Conservation (phyloP, 1,140 invertebrate species). For the Eciton burchellii region DNA sequence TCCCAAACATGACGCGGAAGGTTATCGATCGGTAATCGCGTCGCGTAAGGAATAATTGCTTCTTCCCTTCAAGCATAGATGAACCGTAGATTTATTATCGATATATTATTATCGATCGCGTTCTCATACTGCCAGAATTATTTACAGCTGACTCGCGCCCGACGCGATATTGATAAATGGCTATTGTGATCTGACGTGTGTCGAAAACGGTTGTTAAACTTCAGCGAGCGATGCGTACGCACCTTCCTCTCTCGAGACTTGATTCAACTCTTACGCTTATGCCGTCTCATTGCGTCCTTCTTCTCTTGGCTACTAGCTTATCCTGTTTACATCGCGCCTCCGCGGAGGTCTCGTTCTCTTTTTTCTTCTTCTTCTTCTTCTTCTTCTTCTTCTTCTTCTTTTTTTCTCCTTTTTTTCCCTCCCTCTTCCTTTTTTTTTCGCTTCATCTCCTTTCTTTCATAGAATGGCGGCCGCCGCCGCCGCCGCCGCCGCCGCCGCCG, state of each 20-base stretch:
- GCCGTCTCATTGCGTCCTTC: constrained; percentile 9
- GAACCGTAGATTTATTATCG: too few species aligned
- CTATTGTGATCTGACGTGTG: background rate
- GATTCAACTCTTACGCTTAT: constrained; percentile 24
- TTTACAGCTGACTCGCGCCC: background rate
- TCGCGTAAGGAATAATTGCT: constrained; percentile 17
- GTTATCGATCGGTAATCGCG: constrained; percentile 33
- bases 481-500: too few species aligned
- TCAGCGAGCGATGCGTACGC: constrained; percentile 3
- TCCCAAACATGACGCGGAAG: background rate
- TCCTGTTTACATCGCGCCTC: constrained; percentile 37
- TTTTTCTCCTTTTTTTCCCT: constrained; percentile 8
- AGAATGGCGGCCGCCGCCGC: background rate
- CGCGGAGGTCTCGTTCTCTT: background rate
- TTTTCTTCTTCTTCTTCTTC: constrained; percentile 29
- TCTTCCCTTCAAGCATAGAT: background rate
- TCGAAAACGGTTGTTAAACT: background rate
- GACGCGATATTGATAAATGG: constrained; percentile 6
- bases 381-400: background rate
- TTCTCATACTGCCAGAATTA: background rate
- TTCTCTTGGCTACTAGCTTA: constrained; percentile 28
- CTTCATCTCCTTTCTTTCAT: constrained; percentile 19
- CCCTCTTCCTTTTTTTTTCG: background rate
- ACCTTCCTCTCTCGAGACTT: constrained; percentile 30
- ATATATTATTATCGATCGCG: too few species aligned